phyloP scores from a whole-genome alignment of 1,140 invertebrate genomes.

The Lordiphosa mommai region DNA sequence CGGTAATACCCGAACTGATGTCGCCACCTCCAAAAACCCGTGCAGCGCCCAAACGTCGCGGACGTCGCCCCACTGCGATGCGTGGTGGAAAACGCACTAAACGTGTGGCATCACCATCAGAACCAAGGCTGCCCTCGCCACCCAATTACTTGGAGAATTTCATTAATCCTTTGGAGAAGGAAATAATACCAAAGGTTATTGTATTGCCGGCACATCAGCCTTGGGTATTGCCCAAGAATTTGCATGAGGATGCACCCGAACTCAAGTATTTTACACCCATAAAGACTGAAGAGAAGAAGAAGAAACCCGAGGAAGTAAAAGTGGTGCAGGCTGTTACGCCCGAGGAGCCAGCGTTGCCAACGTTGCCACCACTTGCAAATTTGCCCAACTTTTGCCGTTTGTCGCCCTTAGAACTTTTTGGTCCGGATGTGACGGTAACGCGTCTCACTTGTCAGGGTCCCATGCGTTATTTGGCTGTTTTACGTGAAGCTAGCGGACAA shows the following conservation, averaged over 20 bases:
- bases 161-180: slow-evolving; percentile 25
- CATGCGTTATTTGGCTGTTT: slow-evolving; percentile 1
- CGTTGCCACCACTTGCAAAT: no score
- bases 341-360: no score
- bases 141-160: slow-evolving; percentile 13
- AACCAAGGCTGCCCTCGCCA: slow-evolving; percentile 9
- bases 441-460: neutral
- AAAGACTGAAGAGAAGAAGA: no score
- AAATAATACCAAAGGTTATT: slow-evolving; percentile 25
- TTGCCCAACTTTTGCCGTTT: no score
- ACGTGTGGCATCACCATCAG: neutral
- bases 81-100: neutral
- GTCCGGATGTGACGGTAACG: slow-evolving; percentile 1
- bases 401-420: slow-evolving; percentile 9
- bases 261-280: no score
- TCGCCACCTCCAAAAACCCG: no score
- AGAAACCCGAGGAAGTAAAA: no score
- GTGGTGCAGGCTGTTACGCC: no score
- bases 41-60: no score
- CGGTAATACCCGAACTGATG: no score
- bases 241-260: neutral
- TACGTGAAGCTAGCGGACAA: neutral
- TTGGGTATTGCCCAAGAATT: slow-evolving; percentile 2
- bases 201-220: slow-evolving; percentile 9
- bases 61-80: no score